Evolutionary conservation across 2,113 vertebrate species (phyloP).

Genomic region (Smithornis capensis): DNA sequence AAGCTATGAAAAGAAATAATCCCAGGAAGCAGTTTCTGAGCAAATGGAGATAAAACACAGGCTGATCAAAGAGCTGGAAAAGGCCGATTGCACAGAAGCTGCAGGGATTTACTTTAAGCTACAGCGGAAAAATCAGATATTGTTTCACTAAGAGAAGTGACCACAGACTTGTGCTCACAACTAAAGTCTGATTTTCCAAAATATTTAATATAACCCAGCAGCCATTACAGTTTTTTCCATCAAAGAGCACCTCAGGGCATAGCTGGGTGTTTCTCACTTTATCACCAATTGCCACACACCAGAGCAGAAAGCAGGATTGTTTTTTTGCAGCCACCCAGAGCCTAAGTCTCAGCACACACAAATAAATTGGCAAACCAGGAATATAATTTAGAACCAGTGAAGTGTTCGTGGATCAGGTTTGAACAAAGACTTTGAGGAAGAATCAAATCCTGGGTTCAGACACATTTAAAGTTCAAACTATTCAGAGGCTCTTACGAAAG

Average conservation of each 20-base stretch:
- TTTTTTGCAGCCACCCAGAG: not conserved
- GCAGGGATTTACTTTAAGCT: not conserved
- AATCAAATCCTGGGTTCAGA: not conserved
- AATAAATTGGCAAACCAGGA: not conserved
- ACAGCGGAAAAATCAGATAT: not conserved
- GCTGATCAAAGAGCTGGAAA: constrained; percentile 4
- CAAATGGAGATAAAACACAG: not conserved
- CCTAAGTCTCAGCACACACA: not conserved
- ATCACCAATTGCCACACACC: not conserved
- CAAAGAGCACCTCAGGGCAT: not conserved
- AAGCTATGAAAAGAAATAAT: constrained; percentile 22
- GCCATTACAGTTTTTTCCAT: not conserved
- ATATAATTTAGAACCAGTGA: not conserved
- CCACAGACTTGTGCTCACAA: not conserved
- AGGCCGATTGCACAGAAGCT: not conserved
- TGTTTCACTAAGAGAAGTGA: not conserved
- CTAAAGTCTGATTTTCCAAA: not conserved
- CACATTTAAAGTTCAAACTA: not conserved
- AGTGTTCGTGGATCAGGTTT: fast-evolving
- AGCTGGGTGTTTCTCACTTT: not conserved
- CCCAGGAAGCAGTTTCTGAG: not conserved
- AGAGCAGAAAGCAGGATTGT: not conserved
- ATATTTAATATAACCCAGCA: not conserved
- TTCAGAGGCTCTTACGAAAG: not conserved
- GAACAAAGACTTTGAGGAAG: not conserved